Evolutionary conservation across 2,797 vertebrate species (phyloP).

Genomic region (Melopsittacus undulatus): DNA sequence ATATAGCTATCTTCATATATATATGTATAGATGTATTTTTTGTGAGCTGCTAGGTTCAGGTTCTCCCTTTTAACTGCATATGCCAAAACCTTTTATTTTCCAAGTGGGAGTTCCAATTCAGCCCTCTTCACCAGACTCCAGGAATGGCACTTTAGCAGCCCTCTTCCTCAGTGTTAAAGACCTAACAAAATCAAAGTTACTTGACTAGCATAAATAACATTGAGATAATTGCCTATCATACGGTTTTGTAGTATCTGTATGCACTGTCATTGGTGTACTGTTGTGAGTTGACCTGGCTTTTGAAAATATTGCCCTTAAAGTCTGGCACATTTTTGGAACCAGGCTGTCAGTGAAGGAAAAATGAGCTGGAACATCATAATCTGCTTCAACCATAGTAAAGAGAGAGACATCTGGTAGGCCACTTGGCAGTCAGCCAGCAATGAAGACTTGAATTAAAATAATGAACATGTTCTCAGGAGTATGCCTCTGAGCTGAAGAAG

Average conservation of each 20-base stretch:
- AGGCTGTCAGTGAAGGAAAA: constrained; percentile 76
- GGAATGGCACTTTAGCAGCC: not conserved
- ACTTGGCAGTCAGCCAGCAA: constrained; percentile 79
- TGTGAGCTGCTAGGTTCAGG: not conserved
- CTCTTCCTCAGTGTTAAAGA: not conserved
- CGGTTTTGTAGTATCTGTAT: constrained; percentile 56
- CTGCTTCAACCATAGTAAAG: constrained; percentile 72
- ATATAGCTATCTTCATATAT: not conserved
- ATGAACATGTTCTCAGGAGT: constrained; percentile 80
- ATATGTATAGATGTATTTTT: not conserved
- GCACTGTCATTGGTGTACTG: constrained; percentile 53
- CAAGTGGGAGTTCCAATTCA: not conserved
- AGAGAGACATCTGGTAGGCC: constrained; percentile 81
- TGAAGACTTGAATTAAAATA: constrained; percentile 80
- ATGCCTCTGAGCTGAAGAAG: constrained; percentile 67
- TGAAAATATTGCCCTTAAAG: constrained; percentile 70
- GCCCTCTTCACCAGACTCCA: not conserved
- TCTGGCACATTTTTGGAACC: constrained; percentile 74
- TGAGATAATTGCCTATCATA: constrained; percentile 63
- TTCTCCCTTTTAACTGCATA: not conserved
- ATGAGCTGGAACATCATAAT: constrained; percentile 79
- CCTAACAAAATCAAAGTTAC: constrained; percentile 26
- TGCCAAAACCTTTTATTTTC: not conserved
- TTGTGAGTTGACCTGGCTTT: constrained; percentile 67
- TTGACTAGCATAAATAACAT: constrained; percentile 25